These are phyloP conservation scores for Coenonympha arcania DNA, from an alignment of 2,888 invertebrate genomes.

Conservation along the genomic window DNA sequence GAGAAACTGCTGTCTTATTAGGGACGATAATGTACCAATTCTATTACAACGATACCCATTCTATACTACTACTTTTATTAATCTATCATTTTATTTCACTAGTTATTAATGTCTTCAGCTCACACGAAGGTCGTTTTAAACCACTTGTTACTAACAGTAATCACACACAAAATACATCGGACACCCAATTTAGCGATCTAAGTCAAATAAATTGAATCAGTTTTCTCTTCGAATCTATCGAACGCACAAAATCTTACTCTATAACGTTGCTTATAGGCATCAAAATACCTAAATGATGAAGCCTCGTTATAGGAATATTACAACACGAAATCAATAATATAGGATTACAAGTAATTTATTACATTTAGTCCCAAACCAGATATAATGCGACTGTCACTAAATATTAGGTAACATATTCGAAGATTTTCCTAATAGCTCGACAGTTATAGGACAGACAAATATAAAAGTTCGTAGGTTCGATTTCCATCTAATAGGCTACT, in stretches of 20 bases:
- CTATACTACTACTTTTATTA: too few relatives aligned
- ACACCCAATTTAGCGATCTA: background rate
- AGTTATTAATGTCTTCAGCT: too few relatives aligned
- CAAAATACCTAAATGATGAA: background rate
- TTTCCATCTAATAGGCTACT: too few relatives aligned
- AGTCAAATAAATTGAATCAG: background rate
- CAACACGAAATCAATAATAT: background rate
- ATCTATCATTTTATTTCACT: too few relatives aligned
- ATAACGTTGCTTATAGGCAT: background rate
- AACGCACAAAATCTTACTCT: background rate
- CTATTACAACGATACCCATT: too few relatives aligned
- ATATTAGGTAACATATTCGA: too few relatives aligned
- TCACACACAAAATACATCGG: background rate
- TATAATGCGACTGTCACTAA: background rate
- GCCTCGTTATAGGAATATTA: background rate
- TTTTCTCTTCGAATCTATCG: background rate
- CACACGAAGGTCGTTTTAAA: background rate
- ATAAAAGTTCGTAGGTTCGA: too few relatives aligned
- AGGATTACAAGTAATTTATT: background rate
- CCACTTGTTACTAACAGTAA: background rate
- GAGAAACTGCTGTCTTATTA: too few relatives aligned
- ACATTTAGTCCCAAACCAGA: background rate
- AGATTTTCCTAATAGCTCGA: too few relatives aligned
- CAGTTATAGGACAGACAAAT: too few relatives aligned
- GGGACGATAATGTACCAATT: too few relatives aligned